Conservation (phyloP, 2,797 vertebrate species). For the Pampus argenteus region DNA sequence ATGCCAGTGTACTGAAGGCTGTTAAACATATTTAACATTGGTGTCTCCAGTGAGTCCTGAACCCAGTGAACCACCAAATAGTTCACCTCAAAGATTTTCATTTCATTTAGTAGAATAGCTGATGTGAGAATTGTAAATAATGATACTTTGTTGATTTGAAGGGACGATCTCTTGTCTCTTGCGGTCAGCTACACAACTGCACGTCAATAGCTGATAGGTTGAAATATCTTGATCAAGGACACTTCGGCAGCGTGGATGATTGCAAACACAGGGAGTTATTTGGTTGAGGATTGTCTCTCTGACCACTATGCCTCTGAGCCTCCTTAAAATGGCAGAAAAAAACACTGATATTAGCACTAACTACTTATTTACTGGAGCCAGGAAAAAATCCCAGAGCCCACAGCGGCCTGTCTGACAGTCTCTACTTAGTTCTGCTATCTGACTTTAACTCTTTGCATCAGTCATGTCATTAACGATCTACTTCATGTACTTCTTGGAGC, state of each 20-base stretch:
- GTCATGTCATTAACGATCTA: conserved; percentile 32
- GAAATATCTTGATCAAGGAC: conserved; percentile 33
- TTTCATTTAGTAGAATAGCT: conserved; percentile 1
- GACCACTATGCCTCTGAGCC: conserved; percentile 44
- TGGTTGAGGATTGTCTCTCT: conserved; percentile 33
- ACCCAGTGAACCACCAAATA: conserved; percentile 1
- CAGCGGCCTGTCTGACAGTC: conserved; percentile 41
- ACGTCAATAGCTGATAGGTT: conserved; percentile 7
- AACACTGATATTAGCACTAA: conserved; percentile 55
- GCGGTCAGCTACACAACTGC: conserved; percentile 9
- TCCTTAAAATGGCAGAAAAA: conserved; percentile 37
- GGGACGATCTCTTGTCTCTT: conserved; percentile 13
- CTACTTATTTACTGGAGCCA: conserved; percentile 67
- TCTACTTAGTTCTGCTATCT: conserved; percentile 54
- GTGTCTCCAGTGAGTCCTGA: not conserved
- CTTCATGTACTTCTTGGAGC: not conserved
- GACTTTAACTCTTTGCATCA: conserved; percentile 23
- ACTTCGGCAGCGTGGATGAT: conserved; percentile 16
- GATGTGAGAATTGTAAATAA: not conserved
- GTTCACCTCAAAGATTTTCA: not conserved
- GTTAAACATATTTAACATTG: not conserved
- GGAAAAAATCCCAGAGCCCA: conserved; percentile 51
- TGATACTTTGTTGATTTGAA: not conserved
- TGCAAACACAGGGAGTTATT: conserved; percentile 38
- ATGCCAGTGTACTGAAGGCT: not conserved